Base-by-base conservation (phyloP, 2,888 invertebrate species). In the Hesperia comma region DNA sequence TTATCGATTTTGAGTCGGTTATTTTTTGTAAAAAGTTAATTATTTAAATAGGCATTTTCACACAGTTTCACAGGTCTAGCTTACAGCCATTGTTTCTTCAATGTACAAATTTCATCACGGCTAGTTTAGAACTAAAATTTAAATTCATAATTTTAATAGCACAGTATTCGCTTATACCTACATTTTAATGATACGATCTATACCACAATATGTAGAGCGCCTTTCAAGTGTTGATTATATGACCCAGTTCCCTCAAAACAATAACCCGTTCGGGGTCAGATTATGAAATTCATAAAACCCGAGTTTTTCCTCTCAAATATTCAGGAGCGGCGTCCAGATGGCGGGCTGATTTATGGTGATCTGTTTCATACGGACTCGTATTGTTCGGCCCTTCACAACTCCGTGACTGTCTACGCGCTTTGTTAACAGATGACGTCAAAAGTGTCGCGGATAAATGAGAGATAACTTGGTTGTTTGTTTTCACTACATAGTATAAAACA, bases 281-380 rank as follows among this genome's bases (percentile, higher is more conserved):
- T 57, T 49, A 63, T 63, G 57, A 58, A 64, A 64, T 64, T 64
- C 57, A 64, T 64, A 64, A 64, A 64, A 40, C 26, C 32, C 14
- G 14, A 63, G 46, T 64, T 64, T 64, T 64, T 58, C 32, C 57
- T 64, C 69, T 69, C 68, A 68, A 69, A 71, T 71, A 71, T 71
- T 71, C 68, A 68, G 64, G 61, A 69, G 67, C 61, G 55, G 61
- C 56, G 67, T 61, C 68, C 70, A 69, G 70, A 63, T 68, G 64
- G 63, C 54, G 54, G 26, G 51, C 57, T 70, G 69, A 70, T 69
- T 70, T 70, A 70, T 70, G 69, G 56, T 70, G 69, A 70, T 70
- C 68, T 67, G 64, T 61, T 63, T 60, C 64, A 58, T 51, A 57
- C 62, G 53, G n/a, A 43, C 57, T 63, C 49, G 57, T 63, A 63